These are phyloP conservation scores for Anarrhichthys ocellatus DNA, from an alignment of 2,113 vertebrate species.

Conservation along the genomic window DNA sequence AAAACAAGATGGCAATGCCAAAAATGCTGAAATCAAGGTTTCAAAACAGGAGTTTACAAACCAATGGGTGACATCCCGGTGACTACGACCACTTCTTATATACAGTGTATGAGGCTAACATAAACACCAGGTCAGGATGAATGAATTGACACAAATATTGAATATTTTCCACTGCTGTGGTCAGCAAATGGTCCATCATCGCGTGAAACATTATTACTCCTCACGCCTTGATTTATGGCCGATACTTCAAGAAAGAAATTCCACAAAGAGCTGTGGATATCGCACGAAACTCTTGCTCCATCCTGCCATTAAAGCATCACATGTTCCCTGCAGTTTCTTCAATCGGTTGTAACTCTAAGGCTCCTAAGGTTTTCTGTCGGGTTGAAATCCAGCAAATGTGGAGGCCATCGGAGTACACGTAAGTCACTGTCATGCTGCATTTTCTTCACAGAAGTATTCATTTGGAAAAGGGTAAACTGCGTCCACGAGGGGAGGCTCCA, in stretches of 20 bases:
- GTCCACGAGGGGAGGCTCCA: constrained; percentile 11
- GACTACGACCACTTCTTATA: not conserved
- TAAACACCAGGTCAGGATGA: not conserved
- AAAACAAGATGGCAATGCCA: no score
- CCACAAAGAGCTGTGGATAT: not conserved
- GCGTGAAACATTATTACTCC: not conserved
- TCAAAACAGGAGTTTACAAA: not conserved
- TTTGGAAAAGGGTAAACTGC: constrained; percentile 47
- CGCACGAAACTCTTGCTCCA: not conserved
- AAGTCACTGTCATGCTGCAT: constrained; percentile 41
- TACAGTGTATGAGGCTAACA: not conserved
- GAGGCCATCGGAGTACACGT: constrained; percentile 31
- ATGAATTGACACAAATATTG: not conserved
- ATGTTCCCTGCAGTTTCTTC: constrained; percentile 5
- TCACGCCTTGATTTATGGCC: not conserved
- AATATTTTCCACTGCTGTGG: not conserved
- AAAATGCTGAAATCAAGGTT: not conserved
- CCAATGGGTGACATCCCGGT: not conserved
- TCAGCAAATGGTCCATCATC: not conserved
- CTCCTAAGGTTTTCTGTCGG: constrained; percentile 4
- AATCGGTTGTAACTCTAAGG: not conserved
- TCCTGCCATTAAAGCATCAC: not conserved
- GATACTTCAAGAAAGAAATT: not conserved
- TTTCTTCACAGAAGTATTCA: constrained; percentile 38
- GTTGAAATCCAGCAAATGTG: constrained; percentile 3